Conservation (phyloP, 2,888 invertebrate species). For the Temnothorax ravouxi region DNA sequence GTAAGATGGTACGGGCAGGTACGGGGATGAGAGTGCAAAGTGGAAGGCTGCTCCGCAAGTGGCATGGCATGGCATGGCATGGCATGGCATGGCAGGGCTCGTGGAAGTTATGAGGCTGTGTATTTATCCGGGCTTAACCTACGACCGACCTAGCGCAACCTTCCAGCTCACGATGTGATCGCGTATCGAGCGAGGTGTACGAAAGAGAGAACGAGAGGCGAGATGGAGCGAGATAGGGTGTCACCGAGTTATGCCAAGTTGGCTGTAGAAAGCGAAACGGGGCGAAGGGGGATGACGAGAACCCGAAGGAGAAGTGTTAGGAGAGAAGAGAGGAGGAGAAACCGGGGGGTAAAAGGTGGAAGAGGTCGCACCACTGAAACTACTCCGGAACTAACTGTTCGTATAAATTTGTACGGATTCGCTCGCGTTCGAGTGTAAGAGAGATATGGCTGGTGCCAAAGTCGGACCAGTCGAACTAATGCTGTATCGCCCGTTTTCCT, state of each 20-base stretch:
- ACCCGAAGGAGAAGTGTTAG: slow-evolving; percentile 41
- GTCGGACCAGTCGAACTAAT: slow-evolving; percentile 44
- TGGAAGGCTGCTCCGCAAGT: slow-evolving; percentile 18
- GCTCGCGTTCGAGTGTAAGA: slow-evolving; percentile 80
- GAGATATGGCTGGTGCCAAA: slow-evolving; percentile 76
- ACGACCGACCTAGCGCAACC: slow-evolving; percentile 72
- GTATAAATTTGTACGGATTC: slow-evolving; percentile 82
- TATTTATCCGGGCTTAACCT: slow-evolving; percentile 82
- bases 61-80: neutral
- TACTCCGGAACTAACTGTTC: slow-evolving; percentile 78
- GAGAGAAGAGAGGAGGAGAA: slow-evolving; percentile 38
- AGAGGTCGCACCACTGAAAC: slow-evolving; percentile 69
- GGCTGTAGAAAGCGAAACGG: slow-evolving; percentile 41
- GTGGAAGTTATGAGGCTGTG: slow-evolving; percentile 67
- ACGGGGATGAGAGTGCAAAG: neutral
- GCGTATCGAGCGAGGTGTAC: slow-evolving; percentile 47
- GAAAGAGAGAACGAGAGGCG: neutral
- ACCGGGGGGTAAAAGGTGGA: neutral
- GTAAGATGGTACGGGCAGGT: neutral
- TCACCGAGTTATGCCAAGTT: slow-evolving; percentile 34
- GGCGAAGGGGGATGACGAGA: slow-evolving; percentile 42
- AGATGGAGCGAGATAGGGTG: slow-evolving; percentile 30
- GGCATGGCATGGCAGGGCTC: neutral
- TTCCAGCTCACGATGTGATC: slow-evolving; percentile 62
- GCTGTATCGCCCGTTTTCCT: slow-evolving; percentile 39